Percentiles rank a stretch among this genome's conserved stretches.
phyloP scores from a whole-genome alignment of 2,888 invertebrate genomes.

The Cantharis flavilabris region DNA sequence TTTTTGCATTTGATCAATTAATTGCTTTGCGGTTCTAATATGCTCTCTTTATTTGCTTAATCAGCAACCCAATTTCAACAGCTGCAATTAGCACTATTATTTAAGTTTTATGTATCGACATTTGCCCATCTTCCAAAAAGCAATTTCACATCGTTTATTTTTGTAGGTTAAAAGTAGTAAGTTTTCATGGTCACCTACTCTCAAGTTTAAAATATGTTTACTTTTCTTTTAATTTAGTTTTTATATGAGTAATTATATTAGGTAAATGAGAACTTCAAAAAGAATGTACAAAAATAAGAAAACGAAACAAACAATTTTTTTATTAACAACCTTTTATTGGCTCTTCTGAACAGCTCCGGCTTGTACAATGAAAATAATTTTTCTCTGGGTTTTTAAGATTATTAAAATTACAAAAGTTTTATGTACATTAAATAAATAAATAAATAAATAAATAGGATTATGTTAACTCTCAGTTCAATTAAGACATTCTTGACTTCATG shows the following conservation, averaged over 20 bases:
- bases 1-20: neutral
- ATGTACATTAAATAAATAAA: conserved; percentile 1
- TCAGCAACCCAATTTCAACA: neutral
- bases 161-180: neutral
- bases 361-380: neutral
- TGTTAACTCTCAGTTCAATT: neutral
- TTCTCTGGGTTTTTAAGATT: neutral
- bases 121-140: neutral
- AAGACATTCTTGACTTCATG: neutral
- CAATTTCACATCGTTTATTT: neutral
- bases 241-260: neutral
- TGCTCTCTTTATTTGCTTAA: neutral
- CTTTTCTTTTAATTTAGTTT: neutral
- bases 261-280: neutral
- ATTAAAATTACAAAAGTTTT: neutral
- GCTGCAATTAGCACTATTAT: neutral
- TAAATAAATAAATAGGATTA: neutral
- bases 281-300: neutral
- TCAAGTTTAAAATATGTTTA: neutral
- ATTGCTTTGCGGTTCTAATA: neutral
- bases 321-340: neutral
- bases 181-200: neutral
- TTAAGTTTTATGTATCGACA: neutral
- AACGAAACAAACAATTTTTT: too few species aligned
- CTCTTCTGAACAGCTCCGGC: neutral